Percentiles rank a stretch among this genome's conserved stretches.
Evolutionary conservation across 2,113 vertebrate genomes (phyloP).

Genomic region (Megatriorchis doriae): DNA sequence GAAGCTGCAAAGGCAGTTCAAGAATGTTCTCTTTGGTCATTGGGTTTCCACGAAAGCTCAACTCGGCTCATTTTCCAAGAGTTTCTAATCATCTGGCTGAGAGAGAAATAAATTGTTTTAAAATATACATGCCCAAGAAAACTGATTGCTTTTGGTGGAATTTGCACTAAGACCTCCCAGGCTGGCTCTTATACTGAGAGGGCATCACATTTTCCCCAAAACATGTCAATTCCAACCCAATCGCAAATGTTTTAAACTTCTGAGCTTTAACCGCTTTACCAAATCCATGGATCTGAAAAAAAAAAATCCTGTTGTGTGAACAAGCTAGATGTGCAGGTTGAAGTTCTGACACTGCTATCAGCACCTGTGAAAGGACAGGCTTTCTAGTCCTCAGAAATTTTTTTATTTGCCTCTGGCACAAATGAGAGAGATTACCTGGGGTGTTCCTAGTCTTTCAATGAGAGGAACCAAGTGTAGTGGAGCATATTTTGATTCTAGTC

Average conservation of each 20-base stretch:
- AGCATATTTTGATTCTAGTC: constrained; percentile 85
- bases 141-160: not conserved
- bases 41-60: not conserved
- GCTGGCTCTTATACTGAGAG: not conserved
- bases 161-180: not conserved
- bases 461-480: constrained; percentile 85
- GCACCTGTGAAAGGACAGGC: not conserved
- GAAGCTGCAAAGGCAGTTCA: not conserved
- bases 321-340: not conserved
- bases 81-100: not conserved
- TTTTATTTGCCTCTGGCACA: not conserved
- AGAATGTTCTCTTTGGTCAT: not conserved
- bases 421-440: constrained; percentile 74
- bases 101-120: not conserved
- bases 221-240: not conserved
- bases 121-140: not conserved
- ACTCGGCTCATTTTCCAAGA: not conserved
- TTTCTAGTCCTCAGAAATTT: not conserved
- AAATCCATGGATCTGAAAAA: not conserved
- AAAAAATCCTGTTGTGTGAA: not conserved
- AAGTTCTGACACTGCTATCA: not conserved
- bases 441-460: constrained; percentile 86
- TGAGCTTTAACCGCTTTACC: not conserved
- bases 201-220: not conserved
- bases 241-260: not conserved